A percentile compares a stretch with the other conserved stretches of the same genome.
Conservation (phyloP, 2,797 vertebrate species). For the Avahi laniger region DNA sequence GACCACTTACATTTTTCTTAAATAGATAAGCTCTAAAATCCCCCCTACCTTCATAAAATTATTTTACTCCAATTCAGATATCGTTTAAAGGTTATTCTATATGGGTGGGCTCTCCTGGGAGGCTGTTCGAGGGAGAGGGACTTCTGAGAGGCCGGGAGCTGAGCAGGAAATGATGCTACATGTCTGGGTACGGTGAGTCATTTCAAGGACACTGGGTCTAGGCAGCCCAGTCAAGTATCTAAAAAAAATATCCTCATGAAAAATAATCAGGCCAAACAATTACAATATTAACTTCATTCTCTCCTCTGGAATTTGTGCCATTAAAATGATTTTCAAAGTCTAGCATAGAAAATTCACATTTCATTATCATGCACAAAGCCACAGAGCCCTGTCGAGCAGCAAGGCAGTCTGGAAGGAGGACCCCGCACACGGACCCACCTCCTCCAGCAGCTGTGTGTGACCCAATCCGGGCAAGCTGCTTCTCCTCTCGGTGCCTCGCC, state of each 20-base stretch:
- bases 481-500: slow-evolving; percentile 68
- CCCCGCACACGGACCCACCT: not conserved
- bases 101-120: not conserved
- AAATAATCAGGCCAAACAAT: slow-evolving; percentile 24
- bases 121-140: not conserved
- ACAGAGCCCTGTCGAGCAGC: not conserved
- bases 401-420: not conserved
- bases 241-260: not conserved
- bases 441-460: not conserved
- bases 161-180: not conserved
- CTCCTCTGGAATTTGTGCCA: slow-evolving; percentile 19
- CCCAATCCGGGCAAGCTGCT: not conserved
- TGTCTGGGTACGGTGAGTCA: not conserved
- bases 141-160: not conserved
- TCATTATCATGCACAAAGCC: not conserved
- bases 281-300: not conserved
- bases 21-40: not conserved
- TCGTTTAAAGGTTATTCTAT: not conserved
- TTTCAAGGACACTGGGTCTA: not conserved
- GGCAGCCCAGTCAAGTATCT: not conserved
- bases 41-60: not conserved
- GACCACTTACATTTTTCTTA: not conserved
- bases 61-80: not conserved
- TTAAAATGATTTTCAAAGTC: slow-evolving; percentile 39
- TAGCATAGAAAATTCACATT: slow-evolving; percentile 8